A percentile compares a stretch with the other conserved stretches of the same genome.
These are phyloP conservation scores for Zapornia atra DNA, from an alignment of 2,113 vertebrate species.

Conservation along the genomic window DNA sequence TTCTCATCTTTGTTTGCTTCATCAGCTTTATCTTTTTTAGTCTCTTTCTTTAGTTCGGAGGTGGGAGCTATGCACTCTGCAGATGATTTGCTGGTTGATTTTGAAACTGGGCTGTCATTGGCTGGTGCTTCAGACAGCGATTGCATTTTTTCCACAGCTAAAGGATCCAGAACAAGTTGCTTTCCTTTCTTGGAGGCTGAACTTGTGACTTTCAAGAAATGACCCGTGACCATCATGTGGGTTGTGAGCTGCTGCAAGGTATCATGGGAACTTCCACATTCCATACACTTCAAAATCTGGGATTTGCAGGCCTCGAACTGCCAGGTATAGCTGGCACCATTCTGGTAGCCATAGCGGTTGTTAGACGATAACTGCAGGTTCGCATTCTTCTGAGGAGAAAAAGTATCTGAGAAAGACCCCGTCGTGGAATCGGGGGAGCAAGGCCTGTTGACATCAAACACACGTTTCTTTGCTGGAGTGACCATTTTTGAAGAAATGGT, in stretches of 20 bases:
- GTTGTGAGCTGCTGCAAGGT: conserved; percentile 96
- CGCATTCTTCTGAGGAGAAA: conserved; percentile 82
- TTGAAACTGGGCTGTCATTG: conserved; percentile 74
- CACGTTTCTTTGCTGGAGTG: conserved; percentile 91
- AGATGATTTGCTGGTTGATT: conserved; percentile 80
- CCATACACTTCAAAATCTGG: conserved; percentile 98
- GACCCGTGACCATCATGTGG: conserved; percentile 99
- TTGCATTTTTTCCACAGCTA: conserved; percentile 96
- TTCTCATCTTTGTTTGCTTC: conserved; percentile 76
- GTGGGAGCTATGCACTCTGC: conserved; percentile 78
- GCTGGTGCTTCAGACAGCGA: conserved; percentile 82
- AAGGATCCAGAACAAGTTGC: conserved; percentile 91
- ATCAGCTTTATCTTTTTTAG: conserved; percentile 80
- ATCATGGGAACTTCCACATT: conserved; percentile 96
- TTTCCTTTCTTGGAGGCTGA: conserved; percentile 98
- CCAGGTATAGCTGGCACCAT: conserved; percentile 98
- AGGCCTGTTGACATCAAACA: conserved; percentile 90
- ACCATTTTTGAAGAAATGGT: conserved; percentile 92
- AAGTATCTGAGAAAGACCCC: conserved; percentile 82
- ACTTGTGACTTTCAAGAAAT: conserved; percentile 98
- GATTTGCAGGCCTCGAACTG: conserved; percentile 99
- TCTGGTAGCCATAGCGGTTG: conserved; percentile 96
- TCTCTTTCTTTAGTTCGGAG: conserved; percentile 83
- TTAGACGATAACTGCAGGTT: conserved; percentile 82
- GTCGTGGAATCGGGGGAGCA: conserved; percentile 97